Conservation (phyloP, 2,113 vertebrate species). For the Apus apus region DNA sequence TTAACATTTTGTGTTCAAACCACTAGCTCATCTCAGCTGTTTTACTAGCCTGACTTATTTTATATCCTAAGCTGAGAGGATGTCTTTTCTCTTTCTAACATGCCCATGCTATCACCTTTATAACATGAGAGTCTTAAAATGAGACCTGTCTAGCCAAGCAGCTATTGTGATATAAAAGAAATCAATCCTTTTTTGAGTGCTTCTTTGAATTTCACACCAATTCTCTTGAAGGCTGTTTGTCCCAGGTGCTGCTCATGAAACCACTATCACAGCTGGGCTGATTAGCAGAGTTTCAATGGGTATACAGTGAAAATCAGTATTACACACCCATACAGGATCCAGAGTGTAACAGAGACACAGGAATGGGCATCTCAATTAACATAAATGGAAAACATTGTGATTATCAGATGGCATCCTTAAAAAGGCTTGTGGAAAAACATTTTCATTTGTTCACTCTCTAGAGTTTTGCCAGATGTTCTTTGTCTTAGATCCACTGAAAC, state of each 20-base stretch:
- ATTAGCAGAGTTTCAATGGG: background rate
- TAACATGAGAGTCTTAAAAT: background rate
- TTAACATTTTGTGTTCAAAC: conserved; percentile 27
- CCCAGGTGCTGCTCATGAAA: background rate
- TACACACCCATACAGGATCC: too few species aligned
- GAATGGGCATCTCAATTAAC: background rate
- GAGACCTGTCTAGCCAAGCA: background rate
- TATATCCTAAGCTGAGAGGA: background rate
- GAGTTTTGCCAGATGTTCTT: background rate
- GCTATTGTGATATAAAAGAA: background rate
- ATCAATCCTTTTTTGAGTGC: background rate
- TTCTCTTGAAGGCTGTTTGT: background rate
- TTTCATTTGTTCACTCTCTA: background rate
- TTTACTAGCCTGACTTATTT: background rate
- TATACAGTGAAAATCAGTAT: background rate
- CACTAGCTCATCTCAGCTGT: background rate
- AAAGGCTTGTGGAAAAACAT: background rate
- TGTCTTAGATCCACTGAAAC: background rate
- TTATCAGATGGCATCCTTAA: background rate
- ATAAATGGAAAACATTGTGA: background rate
- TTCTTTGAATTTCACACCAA: background rate
- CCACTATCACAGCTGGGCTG: background rate
- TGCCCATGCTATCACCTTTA: background rate
- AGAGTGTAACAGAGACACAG: background rate
- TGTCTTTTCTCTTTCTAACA: background rate